Percentiles rank a stretch among this genome's conserved stretches.
Conservation (phyloP, 2,113 vertebrate genomes). For the Psilopsiagon aurifrons region DNA sequence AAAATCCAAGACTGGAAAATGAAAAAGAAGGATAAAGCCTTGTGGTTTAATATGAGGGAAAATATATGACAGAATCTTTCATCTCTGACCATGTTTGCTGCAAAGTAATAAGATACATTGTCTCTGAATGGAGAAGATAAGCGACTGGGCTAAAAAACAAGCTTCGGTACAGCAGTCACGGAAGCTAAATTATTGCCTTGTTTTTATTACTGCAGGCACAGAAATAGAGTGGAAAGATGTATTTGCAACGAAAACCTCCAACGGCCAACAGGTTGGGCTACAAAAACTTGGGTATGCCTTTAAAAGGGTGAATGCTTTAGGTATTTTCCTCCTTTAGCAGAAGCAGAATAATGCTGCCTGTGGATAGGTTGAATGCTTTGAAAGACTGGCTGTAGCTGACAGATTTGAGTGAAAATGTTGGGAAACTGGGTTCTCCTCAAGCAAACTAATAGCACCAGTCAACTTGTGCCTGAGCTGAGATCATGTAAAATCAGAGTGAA, state of each 20-base stretch:
- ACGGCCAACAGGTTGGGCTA: not conserved
- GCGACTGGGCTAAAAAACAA: constrained; percentile 64
- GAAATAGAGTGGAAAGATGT: not conserved
- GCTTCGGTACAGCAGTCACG: not conserved
- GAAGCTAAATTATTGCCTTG: constrained; percentile 58
- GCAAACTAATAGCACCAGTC: not conserved
- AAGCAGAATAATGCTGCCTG: not conserved
- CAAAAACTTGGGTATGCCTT: not conserved
- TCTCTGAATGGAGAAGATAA: constrained; percentile 72
- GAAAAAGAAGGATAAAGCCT: constrained; percentile 61
- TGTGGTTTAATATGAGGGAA: constrained; percentile 64
- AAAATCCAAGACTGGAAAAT: constrained; percentile 65
- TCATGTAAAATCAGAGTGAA: not conserved
- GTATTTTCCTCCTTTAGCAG: not conserved
- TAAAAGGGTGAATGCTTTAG: not conserved
- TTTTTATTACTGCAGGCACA: constrained; percentile 28
- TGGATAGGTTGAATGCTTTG: not conserved
- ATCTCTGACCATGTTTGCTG: constrained; percentile 72
- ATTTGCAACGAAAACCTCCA: not conserved
- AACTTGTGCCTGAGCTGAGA: not conserved
- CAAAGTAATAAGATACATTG: constrained; percentile 66
- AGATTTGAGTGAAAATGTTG: not conserved
- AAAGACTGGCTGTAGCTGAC: not conserved
- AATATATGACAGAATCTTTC: constrained; percentile 74
- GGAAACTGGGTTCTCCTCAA: not conserved